Evolutionary conservation across 2,113 vertebrate species (phyloP).

Genomic region (Macquaria ambigua): DNA sequence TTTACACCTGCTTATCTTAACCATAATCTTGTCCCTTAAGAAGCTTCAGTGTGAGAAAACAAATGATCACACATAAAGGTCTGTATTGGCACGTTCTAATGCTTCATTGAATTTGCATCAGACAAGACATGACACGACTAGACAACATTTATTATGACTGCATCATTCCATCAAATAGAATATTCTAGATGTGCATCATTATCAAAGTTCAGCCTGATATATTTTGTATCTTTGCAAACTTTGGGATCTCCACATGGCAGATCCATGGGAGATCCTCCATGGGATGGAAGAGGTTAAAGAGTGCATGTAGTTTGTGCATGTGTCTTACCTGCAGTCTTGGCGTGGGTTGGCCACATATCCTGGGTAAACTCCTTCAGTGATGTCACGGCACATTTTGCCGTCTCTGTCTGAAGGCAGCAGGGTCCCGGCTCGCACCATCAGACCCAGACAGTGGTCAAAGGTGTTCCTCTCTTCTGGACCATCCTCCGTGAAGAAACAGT

Average conservation of each 20-base stretch:
- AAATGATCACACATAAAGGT: no score
- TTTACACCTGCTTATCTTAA: no score
- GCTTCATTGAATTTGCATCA: no score
- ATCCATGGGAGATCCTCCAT: not conserved
- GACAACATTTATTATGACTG: no score
- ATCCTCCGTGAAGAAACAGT: conserved; percentile 97
- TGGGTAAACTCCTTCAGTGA: conserved; percentile 91
- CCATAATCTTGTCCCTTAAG: no score
- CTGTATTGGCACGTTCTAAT: no score
- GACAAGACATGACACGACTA: no score
- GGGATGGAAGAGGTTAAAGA: not conserved
- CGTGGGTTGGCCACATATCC: conserved; percentile 95
- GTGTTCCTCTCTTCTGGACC: conserved; percentile 97
- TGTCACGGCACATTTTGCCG: conserved; percentile 93
- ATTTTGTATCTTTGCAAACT: not conserved
- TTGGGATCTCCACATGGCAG: not conserved
- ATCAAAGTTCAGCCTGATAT: not conserved
- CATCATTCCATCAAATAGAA: no score
- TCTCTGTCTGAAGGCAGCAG: conserved; percentile 95
- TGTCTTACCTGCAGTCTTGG: conserved; percentile 93
- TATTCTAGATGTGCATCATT: not conserved
- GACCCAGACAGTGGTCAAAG: conserved; percentile 94
- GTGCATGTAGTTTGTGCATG: no score
- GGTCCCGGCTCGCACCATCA: conserved; percentile 91
- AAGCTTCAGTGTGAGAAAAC: no score